A percentile compares a stretch with the other conserved stretches of the same genome.
Conservation (phyloP, 2,888 invertebrate genomes). For the Lucinisca nassula region DNA sequence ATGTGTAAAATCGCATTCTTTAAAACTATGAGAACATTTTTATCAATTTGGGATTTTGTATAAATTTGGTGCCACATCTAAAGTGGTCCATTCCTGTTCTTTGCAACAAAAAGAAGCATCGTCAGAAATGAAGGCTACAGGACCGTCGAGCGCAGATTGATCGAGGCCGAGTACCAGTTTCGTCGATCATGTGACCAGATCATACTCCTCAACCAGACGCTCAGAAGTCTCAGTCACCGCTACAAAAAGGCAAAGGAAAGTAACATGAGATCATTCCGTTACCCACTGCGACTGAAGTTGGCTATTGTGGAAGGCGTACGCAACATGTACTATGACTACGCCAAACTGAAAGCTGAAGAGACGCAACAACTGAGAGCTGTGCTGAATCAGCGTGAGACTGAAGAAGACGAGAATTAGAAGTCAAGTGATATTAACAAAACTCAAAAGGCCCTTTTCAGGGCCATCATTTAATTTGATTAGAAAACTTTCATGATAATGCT, state of each 20-base stretch:
- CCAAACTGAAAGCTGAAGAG: slow-evolving; percentile 47
- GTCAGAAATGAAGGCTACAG: background rate
- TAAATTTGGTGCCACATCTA: background rate
- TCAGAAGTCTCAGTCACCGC: slow-evolving; percentile 68
- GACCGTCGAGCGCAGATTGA: slow-evolving; percentile 8
- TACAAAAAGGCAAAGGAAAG: slow-evolving; percentile 76
- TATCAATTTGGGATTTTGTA: background rate
- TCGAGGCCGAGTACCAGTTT: slow-evolving; percentile 47
- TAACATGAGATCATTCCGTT: slow-evolving; percentile 77
- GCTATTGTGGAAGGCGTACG: slow-evolving; percentile 74
- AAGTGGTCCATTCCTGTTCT: background rate
- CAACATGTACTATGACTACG: slow-evolving; percentile 74
- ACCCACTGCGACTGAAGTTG: slow-evolving; percentile 77
- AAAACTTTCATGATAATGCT: no score
- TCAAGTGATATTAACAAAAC: no score
- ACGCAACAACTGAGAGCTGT: slow-evolving; percentile 42
- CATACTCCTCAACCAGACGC: slow-evolving; percentile 72
- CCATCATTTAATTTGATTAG: no score
- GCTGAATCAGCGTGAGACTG: no score
- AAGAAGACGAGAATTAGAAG: no score
- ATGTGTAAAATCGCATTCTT: background rate
- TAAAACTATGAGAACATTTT: background rate
- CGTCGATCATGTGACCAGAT: slow-evolving; percentile 79
- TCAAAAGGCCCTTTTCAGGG: no score
- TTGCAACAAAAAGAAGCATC: background rate